Percentiles rank a stretch among this genome's conserved stretches.
These are phyloP conservation scores for Glyptemys insculpta DNA, from an alignment of 2,797 vertebrate species.

Conservation along the genomic window DNA sequence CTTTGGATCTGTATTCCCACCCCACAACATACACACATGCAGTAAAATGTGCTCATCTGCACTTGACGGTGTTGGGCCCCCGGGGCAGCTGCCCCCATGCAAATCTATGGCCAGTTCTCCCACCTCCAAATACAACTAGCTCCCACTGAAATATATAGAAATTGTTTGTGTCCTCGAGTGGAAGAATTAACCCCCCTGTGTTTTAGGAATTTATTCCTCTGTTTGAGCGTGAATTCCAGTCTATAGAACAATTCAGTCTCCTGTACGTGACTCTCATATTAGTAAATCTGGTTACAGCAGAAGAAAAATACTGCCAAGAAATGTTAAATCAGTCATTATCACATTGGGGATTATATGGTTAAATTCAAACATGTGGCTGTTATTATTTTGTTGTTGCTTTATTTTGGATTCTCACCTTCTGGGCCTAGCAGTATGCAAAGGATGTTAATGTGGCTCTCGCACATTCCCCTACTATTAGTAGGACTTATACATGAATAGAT, in stretches of 20 bases:
- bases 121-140: not conserved
- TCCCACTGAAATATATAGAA: not conserved
- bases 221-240: not conserved
- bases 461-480: fast-evolving
- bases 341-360: not conserved
- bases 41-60: no score
- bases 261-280: not conserved
- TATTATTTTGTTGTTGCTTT: not conserved
- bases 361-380: not conserved
- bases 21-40: no score
- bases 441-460: not conserved
- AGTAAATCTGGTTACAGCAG: not conserved
- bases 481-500: not conserved
- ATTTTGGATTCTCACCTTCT: not conserved
- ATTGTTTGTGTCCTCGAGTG: not conserved
- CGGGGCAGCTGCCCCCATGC: no score
- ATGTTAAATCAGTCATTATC: not conserved
- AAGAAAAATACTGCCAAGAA: not conserved
- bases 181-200: not conserved
- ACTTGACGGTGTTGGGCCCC: no score
- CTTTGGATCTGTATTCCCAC: no score
- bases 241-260: not conserved
- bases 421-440: not conserved
- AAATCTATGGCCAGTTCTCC: not conserved
- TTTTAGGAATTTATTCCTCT: not conserved